phyloP scores from a whole-genome alignment of 2,888 invertebrate species.

The Odontomyia ornata region DNA sequence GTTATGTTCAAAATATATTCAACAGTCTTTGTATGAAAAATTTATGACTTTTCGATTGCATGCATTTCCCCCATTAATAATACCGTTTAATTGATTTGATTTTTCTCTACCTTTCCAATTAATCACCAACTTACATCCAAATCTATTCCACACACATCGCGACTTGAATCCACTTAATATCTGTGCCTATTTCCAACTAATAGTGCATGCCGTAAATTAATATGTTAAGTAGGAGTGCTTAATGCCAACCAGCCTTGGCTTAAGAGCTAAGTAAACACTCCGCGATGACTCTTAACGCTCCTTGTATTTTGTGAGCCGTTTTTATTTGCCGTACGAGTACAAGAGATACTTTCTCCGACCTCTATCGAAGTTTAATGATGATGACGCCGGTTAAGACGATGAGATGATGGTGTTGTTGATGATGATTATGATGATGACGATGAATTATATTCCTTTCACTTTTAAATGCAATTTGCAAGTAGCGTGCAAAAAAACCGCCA shows the following conservation, averaged over 20 bases:
- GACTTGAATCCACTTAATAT: too few relatives aligned
- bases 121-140: too few relatives aligned
- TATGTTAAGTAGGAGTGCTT: background rate
- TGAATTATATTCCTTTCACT: slow-evolving; percentile 21
- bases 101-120: too few relatives aligned
- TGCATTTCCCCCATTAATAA: too few relatives aligned
- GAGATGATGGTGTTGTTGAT: background rate
- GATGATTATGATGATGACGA: background rate
- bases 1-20: too few relatives aligned
- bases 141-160: too few relatives aligned
- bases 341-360: slow-evolving; percentile 19
- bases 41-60: too few relatives aligned
- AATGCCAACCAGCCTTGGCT: background rate
- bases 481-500: background rate
- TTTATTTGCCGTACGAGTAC: background rate
- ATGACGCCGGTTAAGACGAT: background rate
- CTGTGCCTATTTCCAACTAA: too few relatives aligned
- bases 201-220: background rate
- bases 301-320: background rate
- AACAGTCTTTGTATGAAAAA: too few relatives aligned
- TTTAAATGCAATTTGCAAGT: background rate
- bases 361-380: background rate
- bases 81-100: too few relatives aligned
- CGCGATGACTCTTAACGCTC: background rate
- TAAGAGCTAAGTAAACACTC: background rate